A percentile compares a stretch with the other conserved stretches of the same genome.
Evolutionary conservation across 2,888 invertebrate genomes (phyloP).

Genomic region (Proisotoma minuta): DNA sequence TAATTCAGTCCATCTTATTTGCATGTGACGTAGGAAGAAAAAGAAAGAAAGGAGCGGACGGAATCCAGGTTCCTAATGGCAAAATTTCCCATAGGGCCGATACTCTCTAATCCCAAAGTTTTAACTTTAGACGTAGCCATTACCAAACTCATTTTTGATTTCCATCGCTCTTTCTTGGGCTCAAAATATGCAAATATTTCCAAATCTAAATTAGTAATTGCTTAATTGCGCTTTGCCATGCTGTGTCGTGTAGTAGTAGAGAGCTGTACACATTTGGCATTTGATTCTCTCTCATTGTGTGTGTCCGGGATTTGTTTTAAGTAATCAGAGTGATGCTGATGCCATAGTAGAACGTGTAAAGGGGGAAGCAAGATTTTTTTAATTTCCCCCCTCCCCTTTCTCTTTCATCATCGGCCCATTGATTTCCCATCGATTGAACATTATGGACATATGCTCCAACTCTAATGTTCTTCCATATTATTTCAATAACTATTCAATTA

Average conservation of each 20-base stretch:
- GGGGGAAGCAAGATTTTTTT: slow-evolving; percentile 23
- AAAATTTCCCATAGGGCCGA: slow-evolving; percentile 5
- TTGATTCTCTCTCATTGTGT: no score
- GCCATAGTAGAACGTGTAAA: neutral
- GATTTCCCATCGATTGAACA: slow-evolving; percentile 27
- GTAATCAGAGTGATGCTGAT: neutral
- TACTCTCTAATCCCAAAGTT: neutral
- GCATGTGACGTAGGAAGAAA: neutral
- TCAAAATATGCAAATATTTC: slow-evolving; percentile 47
- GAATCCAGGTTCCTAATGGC: neutral
- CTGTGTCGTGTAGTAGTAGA: slow-evolving; percentile 24
- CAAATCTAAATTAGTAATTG: slow-evolving; percentile 38
- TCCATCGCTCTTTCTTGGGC: neutral
- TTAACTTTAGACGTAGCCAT: neutral
- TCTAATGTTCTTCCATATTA: neutral
- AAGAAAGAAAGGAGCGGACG: neutral
- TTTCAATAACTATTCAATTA: neutral
- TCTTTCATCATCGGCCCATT: slow-evolving; percentile 21
- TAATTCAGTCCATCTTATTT: slow-evolving; percentile 1
- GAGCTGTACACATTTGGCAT: slow-evolving; percentile 18
- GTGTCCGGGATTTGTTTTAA: no score
- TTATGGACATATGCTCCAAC: neutral
- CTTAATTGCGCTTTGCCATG: slow-evolving; percentile 48
- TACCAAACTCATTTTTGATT: neutral
- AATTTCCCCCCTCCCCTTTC: slow-evolving; percentile 31